Conservation (phyloP, 2,888 invertebrate genomes). For the Parnassius orleans region DNA sequence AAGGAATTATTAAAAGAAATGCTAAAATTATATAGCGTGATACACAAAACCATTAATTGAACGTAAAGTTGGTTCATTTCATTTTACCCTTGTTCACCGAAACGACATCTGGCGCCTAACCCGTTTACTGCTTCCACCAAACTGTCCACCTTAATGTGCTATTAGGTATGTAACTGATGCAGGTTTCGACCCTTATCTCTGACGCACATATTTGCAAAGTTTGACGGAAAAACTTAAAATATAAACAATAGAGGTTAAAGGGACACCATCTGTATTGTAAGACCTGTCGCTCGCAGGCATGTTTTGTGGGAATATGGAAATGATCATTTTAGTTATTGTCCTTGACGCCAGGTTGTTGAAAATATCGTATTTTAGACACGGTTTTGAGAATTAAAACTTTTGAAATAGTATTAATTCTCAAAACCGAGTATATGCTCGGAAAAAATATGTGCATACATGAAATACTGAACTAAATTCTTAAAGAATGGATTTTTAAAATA, state of each 20-base stretch:
- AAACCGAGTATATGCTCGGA: too few species aligned
- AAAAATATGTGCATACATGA: too few species aligned
- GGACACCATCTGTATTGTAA: conserved; percentile 48
- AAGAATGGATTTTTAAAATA: too few species aligned
- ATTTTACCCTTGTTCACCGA: conserved; percentile 41
- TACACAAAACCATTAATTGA: conserved; percentile 37
- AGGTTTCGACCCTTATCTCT: conserved; percentile 71
- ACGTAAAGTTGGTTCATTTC: conserved; percentile 41
- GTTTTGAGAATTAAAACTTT: too few species aligned
- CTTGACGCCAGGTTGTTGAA: too few species aligned
- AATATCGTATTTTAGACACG: too few species aligned
- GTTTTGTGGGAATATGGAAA: conserved; percentile 44
- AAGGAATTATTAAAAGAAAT: too few species aligned
- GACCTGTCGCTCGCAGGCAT: conserved; percentile 32
- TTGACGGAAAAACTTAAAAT: conserved; percentile 57
- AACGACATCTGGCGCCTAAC: conserved; percentile 44
- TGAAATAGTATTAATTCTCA: too few species aligned
- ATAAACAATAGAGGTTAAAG: conserved; percentile 41
- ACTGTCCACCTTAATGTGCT: conserved; percentile 66
- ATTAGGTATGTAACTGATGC: conserved; percentile 60
- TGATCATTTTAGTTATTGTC: conserved; percentile 34
- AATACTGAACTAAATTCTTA: too few species aligned
- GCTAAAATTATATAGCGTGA: too few species aligned
- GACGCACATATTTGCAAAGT: conserved; percentile 64
- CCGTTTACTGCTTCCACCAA: conserved; percentile 41